phyloP scores from a whole-genome alignment of 1,140 invertebrate genomes.

The Ladona fulva region DNA sequence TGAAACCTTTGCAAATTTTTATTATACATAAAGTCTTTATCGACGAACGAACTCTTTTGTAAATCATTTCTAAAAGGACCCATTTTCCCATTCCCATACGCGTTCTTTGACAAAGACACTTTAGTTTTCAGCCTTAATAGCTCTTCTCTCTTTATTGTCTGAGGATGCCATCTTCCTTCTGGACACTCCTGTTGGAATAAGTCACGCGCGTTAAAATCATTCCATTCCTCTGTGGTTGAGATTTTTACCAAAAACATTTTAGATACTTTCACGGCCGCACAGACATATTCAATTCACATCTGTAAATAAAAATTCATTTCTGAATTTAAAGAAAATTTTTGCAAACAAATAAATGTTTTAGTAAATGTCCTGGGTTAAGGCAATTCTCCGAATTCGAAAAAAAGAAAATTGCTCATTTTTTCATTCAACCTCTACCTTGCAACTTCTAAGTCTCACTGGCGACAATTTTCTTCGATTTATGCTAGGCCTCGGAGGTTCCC shows the following conservation, averaged over 20 bases:
- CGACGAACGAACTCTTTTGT: too few species aligned
- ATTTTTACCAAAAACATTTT: not conserved
- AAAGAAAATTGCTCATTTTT: too few species aligned
- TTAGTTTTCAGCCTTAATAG: not conserved
- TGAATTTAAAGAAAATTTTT: not conserved
- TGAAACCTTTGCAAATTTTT: too few species aligned
- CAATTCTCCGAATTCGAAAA: too few species aligned
- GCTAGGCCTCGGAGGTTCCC: not conserved
- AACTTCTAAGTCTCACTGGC: not conserved
- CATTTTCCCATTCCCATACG: too few species aligned
- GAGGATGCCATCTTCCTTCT: not conserved
- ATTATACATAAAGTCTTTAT: too few species aligned
- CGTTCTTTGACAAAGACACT: not conserved
- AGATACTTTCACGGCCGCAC: not conserved
- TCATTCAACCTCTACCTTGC: not conserved
- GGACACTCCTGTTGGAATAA: not conserved
- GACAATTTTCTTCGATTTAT: not conserved
- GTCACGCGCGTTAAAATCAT: not conserved
- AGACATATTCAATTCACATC: not conserved
- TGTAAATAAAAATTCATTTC: not conserved
- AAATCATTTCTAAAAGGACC: too few species aligned
- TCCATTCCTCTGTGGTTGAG: not conserved
- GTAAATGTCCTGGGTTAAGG: too few species aligned
- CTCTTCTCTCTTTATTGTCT: constrained; percentile 1
- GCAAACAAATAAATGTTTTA: not conserved